Base-by-base conservation (phyloP, 1,140 invertebrate genomes). In the Argopecten irradians region DNA sequence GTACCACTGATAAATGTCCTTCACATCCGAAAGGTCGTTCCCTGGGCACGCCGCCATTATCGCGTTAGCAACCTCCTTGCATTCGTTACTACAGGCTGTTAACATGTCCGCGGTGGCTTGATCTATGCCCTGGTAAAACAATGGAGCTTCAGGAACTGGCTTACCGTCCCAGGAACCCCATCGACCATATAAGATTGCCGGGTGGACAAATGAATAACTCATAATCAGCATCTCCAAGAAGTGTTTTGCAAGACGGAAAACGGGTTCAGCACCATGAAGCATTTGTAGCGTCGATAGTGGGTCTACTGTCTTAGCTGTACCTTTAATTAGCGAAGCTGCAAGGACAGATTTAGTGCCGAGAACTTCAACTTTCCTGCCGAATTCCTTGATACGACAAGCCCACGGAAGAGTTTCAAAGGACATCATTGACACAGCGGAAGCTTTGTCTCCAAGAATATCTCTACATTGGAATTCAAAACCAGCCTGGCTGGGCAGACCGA, bases 121-220 rank as follows among this genome's bases (percentile, higher is more conserved):
- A 36, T 91, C 89, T 3, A 94, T 71, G 9, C 89, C 92, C 71
- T 94, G 91, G 83, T 94, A 94, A 83, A 94, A 93, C 9, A 93
- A 86, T 9, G 93, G 93, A 71, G 88, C 89, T 36, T 91, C 84
- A 0, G 86, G 22, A 3, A 94, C n/a, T 0, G 92, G 90, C 84
- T 94, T 92, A 19, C 92, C 91, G 89, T 94, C 90, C 94, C 94
- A 94, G 82, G 93, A 90, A n/a, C 90, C 91, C 93, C 93, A 94
- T 22, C 89, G 90, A 11, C 91, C 91, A 36, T 92, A 92, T 39
- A 94, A 89, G 34, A 94, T 92, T 0, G 92, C 91, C 19, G 93
- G 92, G 83, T 92, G 90, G n/a, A 94, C 82, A 85, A 91, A 93
- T 19, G 91, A 89, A 39, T 93, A 91, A 11, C 92, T 89, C 87